phyloP scores from a whole-genome alignment of 2,113 vertebrate species.

The Saccopteryx leptura region DNA sequence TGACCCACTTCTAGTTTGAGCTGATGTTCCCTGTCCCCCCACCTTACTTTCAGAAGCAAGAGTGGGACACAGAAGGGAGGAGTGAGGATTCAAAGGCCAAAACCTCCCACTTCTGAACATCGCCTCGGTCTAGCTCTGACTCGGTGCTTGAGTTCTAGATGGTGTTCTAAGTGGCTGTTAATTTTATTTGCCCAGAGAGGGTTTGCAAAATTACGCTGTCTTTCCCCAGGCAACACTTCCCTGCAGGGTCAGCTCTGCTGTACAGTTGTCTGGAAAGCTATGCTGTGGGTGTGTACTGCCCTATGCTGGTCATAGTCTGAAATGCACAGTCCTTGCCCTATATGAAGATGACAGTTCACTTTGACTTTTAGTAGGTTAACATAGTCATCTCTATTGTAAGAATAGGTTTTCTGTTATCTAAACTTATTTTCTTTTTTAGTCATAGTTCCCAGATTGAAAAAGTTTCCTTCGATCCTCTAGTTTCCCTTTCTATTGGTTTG shows the following conservation, averaged over 20 bases:
- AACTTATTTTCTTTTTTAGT: not conserved
- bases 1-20: not conserved
- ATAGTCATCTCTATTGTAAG: not conserved
- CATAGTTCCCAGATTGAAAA: not conserved
- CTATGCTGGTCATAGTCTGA: constrained; percentile 15
- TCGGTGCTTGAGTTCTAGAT: not conserved
- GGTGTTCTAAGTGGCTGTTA: not conserved
- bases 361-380: not conserved
- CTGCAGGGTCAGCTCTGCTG: too few relatives aligned
- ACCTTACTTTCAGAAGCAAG: not conserved
- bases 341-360: not conserved
- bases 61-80: not conserved
- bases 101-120: not conserved
- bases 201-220: not conserved
- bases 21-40: not conserved
- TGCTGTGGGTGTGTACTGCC: not conserved
- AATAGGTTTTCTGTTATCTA: not conserved
- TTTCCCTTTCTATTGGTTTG: not conserved
- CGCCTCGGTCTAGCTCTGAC: not conserved
- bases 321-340: not conserved
- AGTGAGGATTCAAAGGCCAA: not conserved
- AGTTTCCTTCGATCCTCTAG: not conserved
- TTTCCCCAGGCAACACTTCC: not conserved
- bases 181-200: not conserved
- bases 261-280: fast-evolving